Evolutionary conservation across 2,888 invertebrate species (phyloP).

Genomic region (Lottia gigantea): DNA sequence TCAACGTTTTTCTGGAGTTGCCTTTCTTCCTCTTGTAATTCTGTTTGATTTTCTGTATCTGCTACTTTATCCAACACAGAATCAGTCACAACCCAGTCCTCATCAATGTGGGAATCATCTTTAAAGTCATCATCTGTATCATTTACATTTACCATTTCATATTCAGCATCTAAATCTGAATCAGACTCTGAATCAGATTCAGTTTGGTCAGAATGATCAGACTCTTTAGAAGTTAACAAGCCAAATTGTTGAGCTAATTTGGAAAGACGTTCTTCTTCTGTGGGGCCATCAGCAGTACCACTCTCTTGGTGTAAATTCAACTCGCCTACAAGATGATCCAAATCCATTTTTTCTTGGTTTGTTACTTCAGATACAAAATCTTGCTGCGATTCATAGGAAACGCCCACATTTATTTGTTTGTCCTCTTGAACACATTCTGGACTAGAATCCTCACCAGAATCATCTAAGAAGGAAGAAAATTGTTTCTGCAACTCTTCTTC

Average conservation of each 20-base stretch:
- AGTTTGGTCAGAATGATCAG: conserved; percentile 9
- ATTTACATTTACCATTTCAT: conserved; percentile 19
- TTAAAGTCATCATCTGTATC: conserved; percentile 22
- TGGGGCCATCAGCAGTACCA: neutral
- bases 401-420: neutral
- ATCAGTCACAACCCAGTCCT: conserved; percentile 20
- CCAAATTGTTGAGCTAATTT: neutral
- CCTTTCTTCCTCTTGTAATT: neutral
- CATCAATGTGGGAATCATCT: conserved; percentile 15
- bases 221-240: conserved; percentile 7
- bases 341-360: neutral
- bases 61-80: too few species aligned
- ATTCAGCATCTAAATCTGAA: conserved; percentile 16
- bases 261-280: conserved; percentile 3
- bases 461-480: neutral
- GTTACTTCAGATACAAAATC: neutral
- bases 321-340: neutral
- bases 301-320: neutral
- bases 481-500: neutral
- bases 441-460: neutral
- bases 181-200: conserved; percentile 17
- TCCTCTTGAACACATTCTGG: neutral
- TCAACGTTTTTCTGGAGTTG: neutral
- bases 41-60: neutral
- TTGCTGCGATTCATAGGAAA: neutral